Conservation (phyloP, 2,888 invertebrate species). For the Acrobeloides nanus region DNA sequence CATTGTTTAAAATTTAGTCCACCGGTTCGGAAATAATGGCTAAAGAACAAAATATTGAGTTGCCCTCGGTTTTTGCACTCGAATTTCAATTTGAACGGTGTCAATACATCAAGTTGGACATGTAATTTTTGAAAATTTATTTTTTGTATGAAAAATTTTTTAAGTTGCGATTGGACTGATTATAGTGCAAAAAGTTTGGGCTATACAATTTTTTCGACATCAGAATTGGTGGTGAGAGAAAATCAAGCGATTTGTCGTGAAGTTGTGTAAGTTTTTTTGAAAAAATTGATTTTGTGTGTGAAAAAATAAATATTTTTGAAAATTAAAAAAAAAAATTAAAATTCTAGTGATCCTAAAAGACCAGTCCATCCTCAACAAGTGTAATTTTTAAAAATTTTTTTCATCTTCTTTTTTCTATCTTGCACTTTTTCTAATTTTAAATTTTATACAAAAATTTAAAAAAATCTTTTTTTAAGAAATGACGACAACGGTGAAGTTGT, state of each 20-base stretch:
- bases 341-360: no score
- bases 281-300: constrained; percentile 6
- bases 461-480: constrained; percentile 18
- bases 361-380: no score
- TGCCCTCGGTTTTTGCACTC: constrained; percentile 28
- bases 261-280: constrained; percentile 23
- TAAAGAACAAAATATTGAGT: constrained; percentile 17
- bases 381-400: no score
- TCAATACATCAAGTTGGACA: constrained; percentile 30
- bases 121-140: constrained; percentile 15
- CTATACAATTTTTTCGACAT: constrained; percentile 30
- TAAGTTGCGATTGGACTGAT: constrained; percentile 29
- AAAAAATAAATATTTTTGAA: not conserved
- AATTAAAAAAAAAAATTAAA: not conserved
- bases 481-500: constrained; percentile 24
- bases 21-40: constrained; percentile 22
- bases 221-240: constrained; percentile 20
- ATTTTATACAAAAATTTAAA: no score
- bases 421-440: no score
- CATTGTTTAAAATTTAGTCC: no score
- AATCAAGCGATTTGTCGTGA: constrained; percentile 15
- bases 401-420: no score
- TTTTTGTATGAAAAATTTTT: not conserved
- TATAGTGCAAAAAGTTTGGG: constrained; percentile 19
- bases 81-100: constrained; percentile 31